Base-by-base conservation (phyloP, 1,140 invertebrate genomes). In the Sitobion miscanthi region DNA sequence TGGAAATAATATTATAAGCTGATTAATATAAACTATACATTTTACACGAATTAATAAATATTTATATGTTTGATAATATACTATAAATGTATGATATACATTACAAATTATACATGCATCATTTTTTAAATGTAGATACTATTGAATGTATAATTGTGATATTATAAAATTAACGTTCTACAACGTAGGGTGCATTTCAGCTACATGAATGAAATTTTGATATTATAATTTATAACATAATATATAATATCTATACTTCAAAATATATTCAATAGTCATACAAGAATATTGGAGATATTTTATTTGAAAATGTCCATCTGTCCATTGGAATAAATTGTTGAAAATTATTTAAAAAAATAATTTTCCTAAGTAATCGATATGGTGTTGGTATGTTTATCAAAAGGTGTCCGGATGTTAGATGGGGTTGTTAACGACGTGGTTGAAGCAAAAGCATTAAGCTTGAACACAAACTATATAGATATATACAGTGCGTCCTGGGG, bases 401-500 rank as follows among this genome's bases (percentile, higher is more conserved):
- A 83, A 97, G 97, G 98, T 94, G 98, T 99, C 38, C 96, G 98
- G 88, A 99, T 99, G 98, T 96, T 99, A 94, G 99, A 99, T 95
- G 99, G 98, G 17, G 97, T 98, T 38, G 98, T 99, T 35, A 99
- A 99, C 94, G 99, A 99, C 95, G 98, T 98, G 30, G 98, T 99
- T 8, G 99, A 99, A 96, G 98, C 98, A 1, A 96, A 97, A 95
- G 98, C 98, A 6, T 95, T 99, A 69, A 98, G 98, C 88, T 96
- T 99, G 93, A 99, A 99, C 96, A 97, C 98, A 8, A 97, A 98
- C 94, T 98, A 99, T 95, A 98, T 99, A 93, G 98, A 99, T 95
- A 98, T 99, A 94, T 99, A 99, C 95, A 98, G 98, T 94, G 98
- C 98, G 0, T 99, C 98, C 0, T 99, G 99, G 99, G 99, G 98